Evolutionary conservation across 2,888 invertebrate species (phyloP), one percentile per base, ranked within the genome.

Genomic region (Digitonthophagus gazella): DNA sequence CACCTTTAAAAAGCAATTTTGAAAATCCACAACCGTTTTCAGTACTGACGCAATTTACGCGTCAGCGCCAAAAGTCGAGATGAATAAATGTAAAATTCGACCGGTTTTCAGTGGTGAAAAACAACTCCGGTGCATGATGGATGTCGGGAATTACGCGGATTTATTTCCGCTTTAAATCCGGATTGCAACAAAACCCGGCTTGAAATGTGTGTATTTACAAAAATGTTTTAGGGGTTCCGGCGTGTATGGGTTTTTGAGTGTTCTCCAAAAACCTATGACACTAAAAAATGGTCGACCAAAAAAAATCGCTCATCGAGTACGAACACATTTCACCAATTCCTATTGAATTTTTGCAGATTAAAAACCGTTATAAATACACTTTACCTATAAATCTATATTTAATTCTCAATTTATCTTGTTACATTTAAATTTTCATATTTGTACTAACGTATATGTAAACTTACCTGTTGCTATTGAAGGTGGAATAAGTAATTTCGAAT

Each of bases 381-480:
- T n/a, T n/a, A n/a, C n/a, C n/a, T n/a, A n/a, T n/a, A n/a, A n/a
- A n/a, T n/a, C n/a, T n/a, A n/a, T n/a, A n/a, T n/a, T n/a, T n/a
- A n/a, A n/a, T n/a, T n/a, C n/a, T n/a, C n/a, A n/a, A n/a, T n/a
- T n/a, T n/a, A n/a, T n/a, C n/a, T n/a, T n/a, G n/a, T n/a, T n/a
- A n/a, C n/a, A n/a, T n/a, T n/a, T n/a, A n/a, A n/a, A n/a, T n/a
- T n/a, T n/a, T n/a, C n/a, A n/a, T n/a, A n/a, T n/a, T n/a, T n/a
- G n/a, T n/a, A n/a, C n/a, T n/a, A n/a, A n/a, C n/a, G 54, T 44
- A 44, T 44, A 8, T 8, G n/a, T 44, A 44, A 44, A n/a, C 83
- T 82, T 80, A 90, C 92, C 90, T 69, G 65, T 61, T 18, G 91
- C 89, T 78, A 96, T 93, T 44, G 93, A 91, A 28, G 96, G 95